phyloP scores from a whole-genome alignment of 2,888 invertebrate species.

The Dermolepida albohirtum region DNA sequence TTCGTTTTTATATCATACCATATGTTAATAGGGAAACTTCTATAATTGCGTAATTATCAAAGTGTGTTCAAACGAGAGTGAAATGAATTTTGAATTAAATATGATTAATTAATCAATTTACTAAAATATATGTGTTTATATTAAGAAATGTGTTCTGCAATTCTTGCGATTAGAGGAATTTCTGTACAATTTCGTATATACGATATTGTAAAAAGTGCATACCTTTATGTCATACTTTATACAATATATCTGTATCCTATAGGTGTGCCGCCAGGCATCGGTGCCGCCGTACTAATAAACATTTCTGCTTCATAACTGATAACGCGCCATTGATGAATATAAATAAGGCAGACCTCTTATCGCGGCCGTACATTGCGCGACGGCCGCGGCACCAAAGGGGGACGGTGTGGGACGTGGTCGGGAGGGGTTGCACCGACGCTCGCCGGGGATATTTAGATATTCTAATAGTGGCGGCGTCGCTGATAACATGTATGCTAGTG shows the following conservation, averaged over 20 bases:
- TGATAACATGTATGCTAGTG: conserved; percentile 64
- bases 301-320: conserved; percentile 65
- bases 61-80: no score
- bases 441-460: conserved; percentile 65
- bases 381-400: conserved; percentile 44
- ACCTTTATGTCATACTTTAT: no score
- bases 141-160: no score
- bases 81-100: no score
- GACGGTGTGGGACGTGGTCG: conserved; percentile 43
- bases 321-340: conserved; percentile 66
- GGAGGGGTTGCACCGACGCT: conserved; percentile 50
- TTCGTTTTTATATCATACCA: no score
- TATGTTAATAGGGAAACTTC: no score
- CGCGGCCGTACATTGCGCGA: conserved; percentile 60
- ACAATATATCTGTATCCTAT: conserved; percentile 5
- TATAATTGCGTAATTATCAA: no score
- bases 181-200: background rate
- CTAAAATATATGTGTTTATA: no score
- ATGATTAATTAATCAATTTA: no score
- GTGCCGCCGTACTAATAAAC: conserved; percentile 57
- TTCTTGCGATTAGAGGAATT: background rate
- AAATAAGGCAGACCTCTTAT: conserved; percentile 64
- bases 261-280: conserved; percentile 39
- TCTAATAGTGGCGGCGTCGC: conserved; percentile 65
- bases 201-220: background rate